These are phyloP conservation scores for Bubo blakistoni DNA, from an alignment of 2,113 vertebrate species.

Conservation along the genomic window DNA sequence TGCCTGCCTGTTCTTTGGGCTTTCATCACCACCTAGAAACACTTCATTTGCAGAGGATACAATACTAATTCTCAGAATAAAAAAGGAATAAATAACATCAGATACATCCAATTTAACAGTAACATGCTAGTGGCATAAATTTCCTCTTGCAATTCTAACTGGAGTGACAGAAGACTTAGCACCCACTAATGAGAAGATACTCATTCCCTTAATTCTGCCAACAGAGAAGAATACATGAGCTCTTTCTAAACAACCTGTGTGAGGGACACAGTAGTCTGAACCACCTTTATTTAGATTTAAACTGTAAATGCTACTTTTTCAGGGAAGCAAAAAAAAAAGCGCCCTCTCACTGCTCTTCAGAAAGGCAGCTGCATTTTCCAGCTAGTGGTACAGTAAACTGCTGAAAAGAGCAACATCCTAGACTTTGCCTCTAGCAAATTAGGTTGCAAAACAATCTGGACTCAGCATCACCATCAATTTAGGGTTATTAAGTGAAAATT, in stretches of 20 bases:
- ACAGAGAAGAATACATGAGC: accelerated
- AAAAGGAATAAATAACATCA: not conserved
- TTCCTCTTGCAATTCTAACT: not conserved
- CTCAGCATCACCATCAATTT: not conserved
- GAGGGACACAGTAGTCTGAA: not conserved
- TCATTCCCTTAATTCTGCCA: not conserved
- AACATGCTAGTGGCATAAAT: not conserved
- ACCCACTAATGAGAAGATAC: not conserved
- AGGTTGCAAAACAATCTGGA: not conserved
- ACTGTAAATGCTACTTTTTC: not conserved
- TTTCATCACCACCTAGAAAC: not conserved
- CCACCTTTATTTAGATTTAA: not conserved
- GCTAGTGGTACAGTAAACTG: not conserved
- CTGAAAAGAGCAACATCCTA: not conserved
- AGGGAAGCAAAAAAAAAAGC: not conserved
- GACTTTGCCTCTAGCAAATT: not conserved
- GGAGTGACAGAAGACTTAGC: not conserved
- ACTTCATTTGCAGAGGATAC: not conserved
- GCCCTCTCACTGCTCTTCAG: not conserved
- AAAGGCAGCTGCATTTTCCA: not conserved
- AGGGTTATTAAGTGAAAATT: not conserved
- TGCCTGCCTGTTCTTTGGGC: not conserved
- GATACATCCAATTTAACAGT: not conserved
- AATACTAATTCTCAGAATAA: not conserved
- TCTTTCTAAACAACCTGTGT: not conserved